Evolutionary conservation across 2,888 invertebrate species (phyloP), one percentile per base, ranked within the genome.

Genomic region (Sinotaia quadrata): DNA sequence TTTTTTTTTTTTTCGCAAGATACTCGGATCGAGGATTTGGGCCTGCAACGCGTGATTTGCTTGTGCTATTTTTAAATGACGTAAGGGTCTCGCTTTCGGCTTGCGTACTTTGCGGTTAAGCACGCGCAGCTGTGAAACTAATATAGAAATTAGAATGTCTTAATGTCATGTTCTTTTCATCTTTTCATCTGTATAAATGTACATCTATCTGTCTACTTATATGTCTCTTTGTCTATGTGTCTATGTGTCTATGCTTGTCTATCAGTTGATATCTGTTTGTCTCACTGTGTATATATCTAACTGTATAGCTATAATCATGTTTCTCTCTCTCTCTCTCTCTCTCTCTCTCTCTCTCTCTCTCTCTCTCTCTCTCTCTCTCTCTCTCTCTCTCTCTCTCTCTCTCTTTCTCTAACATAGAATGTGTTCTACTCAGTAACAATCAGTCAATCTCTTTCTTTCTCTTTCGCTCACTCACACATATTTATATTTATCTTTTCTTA

Each of bases 321-420:
- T 31, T 24, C 12, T 34, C 24, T 18, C 47, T 29, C 15, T 24
- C n/a, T 44, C 7, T 12, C 18, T 4, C 44, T 34, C 15, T 31
- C 62, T 49, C 49, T 49, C 21, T 47, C 61, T 24, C 29, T 61
- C 41, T 60, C 15, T 37, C 60, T 27, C 49, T 27, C 60, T 37
- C 41, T 49, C 31, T 47, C 47, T 61, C 49, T 47, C 31, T 47
- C 49, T 47, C 44, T 27, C 44, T 29, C 47, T 29, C 34, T 34
- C 34, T 33, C 33, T 29, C 21, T 29, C 44, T 21, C 33, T 33
- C 33, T 29, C 44, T 29, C 44, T 33, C 33, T 44, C 44, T 29
- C 29, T 31, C 52, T 24, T 15, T 27, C 24, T 52, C 24, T 27
- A 27, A 29, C 52, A 29, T n/a, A 29, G n/a, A n/a, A n/a, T n/a